phyloP scores from a whole-genome alignment of 2,888 invertebrate genomes.

The Drosophila greeni region DNA sequence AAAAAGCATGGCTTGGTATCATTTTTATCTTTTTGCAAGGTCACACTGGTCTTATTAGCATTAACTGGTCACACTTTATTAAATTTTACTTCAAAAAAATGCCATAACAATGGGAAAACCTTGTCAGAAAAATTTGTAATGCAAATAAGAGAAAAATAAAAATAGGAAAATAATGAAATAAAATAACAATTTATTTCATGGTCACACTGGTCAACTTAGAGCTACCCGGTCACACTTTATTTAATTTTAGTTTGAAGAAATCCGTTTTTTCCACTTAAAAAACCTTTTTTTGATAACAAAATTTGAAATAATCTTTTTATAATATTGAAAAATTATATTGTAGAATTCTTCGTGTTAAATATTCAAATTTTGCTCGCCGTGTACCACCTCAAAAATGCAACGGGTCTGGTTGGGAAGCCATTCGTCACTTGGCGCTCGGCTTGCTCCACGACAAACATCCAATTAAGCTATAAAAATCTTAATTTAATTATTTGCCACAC shows the following conservation, averaged over 20 bases:
- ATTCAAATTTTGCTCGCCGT: not conserved
- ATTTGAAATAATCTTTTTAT: too few relatives aligned
- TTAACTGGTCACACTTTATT: not conserved
- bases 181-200: too few relatives aligned
- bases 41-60: not conserved
- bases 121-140: not conserved
- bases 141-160: not conserved
- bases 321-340: not conserved
- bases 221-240: not conserved
- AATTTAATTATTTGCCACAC: conserved; percentile 71
- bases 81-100: too few relatives aligned
- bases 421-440: conserved; percentile 53
- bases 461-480: conserved; percentile 71
- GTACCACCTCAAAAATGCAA: conserved; percentile 29
- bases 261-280: rapidly evolving
- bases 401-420: conserved; percentile 34
- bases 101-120: too few relatives aligned
- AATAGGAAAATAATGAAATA: too few relatives aligned
- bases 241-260: not conserved
- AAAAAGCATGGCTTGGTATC: not conserved
- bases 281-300: not conserved
- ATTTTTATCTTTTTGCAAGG: not conserved
- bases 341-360: not conserved
- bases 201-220: not conserved
- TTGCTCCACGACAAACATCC: conserved; percentile 59